These are phyloP conservation scores for Dynastes tityus DNA, from an alignment of 2,888 invertebrate genomes.

Conservation along the genomic window DNA sequence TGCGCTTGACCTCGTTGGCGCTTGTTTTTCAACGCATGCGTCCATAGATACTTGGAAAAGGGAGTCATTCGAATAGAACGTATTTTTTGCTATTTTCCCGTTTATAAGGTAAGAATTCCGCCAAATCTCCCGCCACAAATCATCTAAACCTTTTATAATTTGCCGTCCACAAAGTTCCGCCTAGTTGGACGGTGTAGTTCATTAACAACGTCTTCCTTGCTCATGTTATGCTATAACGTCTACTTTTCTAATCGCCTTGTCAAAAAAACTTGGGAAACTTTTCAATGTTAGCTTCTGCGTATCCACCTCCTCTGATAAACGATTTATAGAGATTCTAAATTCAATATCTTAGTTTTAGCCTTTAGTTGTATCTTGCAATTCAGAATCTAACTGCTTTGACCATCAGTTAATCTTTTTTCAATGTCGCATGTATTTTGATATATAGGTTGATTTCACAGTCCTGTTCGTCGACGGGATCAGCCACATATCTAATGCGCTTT, in stretches of 20 bases:
- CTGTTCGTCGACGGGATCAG: neutral
- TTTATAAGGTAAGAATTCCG: constrained; percentile 18
- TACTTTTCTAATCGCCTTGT: neutral
- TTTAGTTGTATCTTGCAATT: neutral
- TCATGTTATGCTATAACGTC: neutral
- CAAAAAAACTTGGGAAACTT: too few relatives aligned
- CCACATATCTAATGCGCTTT: neutral
- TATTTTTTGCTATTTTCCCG: constrained; percentile 63
- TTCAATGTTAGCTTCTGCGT: too few relatives aligned
- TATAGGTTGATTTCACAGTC: neutral
- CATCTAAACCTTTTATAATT: constrained; percentile 35
- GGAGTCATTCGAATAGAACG: constrained; percentile 63
- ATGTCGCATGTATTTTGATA: neutral
- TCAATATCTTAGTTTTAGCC: too few relatives aligned
- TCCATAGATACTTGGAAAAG: constrained; percentile 67
- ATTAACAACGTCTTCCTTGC: constrained; percentile 36
- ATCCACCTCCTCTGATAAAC: too few relatives aligned
- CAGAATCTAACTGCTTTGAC: neutral
- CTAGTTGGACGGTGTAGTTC: constrained; percentile 65
- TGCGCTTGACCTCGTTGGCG: constrained; percentile 59
- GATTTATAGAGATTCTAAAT: too few relatives aligned
- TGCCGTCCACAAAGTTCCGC: constrained; percentile 56
- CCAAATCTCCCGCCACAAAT: constrained; percentile 38
- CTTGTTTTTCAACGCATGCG: constrained; percentile 63
- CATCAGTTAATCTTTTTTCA: neutral